Evolutionary conservation across 2,888 invertebrate species (phyloP).

Genomic region (Drosophila cyrtoloma): DNA sequence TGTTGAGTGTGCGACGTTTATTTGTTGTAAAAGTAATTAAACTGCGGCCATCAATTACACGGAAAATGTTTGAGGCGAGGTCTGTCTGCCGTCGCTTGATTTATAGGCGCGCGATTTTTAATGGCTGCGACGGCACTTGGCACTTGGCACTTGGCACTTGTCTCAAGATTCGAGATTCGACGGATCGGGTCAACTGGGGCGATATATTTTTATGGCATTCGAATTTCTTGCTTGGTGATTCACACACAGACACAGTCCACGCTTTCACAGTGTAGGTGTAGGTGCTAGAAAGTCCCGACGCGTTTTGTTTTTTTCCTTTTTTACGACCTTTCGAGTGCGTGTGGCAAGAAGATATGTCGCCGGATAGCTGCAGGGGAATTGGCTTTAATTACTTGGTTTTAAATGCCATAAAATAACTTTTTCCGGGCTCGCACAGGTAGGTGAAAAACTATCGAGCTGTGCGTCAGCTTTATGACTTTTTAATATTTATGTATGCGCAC

Average conservation of each 20-base stretch:
- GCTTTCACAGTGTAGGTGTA: conserved; percentile 36
- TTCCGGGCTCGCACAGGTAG: conserved; percentile 11
- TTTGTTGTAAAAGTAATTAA: conserved; percentile 81
- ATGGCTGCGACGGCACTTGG: conserved; percentile 70
- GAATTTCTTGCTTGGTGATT: conserved; percentile 54
- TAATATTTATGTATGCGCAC: conserved; percentile 66
- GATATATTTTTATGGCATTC: conserved; percentile 67
- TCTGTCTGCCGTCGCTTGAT: conserved; percentile 68
- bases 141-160: conserved; percentile 38
- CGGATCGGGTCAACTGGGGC: conserved; percentile 58
- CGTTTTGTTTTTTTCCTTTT: conserved; percentile 28
- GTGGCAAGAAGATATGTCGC: conserved; percentile 35
- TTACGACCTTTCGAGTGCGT: conserved; percentile 64
- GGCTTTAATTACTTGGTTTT: conserved; percentile 76
- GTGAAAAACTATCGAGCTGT: conserved; percentile 47
- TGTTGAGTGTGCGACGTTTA: conserved; percentile 56
- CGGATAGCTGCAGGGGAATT: conserved; percentile 31
- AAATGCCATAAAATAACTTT: conserved; percentile 66
- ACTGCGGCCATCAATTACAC: conserved; percentile 73
- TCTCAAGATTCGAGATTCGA: conserved; percentile 5
- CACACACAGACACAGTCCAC: conserved; percentile 46
- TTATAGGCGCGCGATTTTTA: conserved; percentile 77
- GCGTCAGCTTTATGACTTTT: conserved; percentile 72
- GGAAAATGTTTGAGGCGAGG: conserved; percentile 63
- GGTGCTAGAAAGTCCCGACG: conserved; percentile 45